Conservation (phyloP, 2,888 invertebrate species). For the Erebia palarica region DNA sequence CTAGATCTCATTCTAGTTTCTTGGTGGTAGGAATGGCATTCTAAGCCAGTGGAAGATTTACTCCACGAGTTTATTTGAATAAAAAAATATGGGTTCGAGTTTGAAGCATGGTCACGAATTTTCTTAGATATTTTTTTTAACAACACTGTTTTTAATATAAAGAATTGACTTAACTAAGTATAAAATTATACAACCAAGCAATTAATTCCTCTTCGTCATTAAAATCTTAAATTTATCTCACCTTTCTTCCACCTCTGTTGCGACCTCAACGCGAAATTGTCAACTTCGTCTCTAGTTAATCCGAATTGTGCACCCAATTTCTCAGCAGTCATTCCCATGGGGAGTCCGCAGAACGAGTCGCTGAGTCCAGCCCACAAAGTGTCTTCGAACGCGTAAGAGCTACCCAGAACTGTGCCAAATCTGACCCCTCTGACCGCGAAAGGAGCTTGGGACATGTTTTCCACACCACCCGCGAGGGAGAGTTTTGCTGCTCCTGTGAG, state of each 20-base stretch:
- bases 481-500: slow-evolving; percentile 91
- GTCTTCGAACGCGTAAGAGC: slow-evolving; percentile 91
- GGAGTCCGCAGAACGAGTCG: slow-evolving; percentile 93
- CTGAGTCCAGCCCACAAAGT: slow-evolving; percentile 92
- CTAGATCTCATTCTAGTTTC: too few species aligned
- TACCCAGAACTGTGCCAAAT: slow-evolving; percentile 94
- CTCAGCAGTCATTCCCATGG: slow-evolving; percentile 98
- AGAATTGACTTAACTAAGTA: too few species aligned
- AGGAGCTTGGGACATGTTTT: slow-evolving; percentile 97
- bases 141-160: too few species aligned
- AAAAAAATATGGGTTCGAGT: too few species aligned
- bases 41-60: too few species aligned
- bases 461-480: slow-evolving; percentile 94
- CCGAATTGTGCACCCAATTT: slow-evolving; percentile 92
- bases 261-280: slow-evolving; percentile 92
- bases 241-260: slow-evolving; percentile 94
- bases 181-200: too few species aligned
- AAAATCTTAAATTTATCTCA: slow-evolving; percentile 52
- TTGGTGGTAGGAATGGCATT: too few species aligned
- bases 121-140: too few species aligned
- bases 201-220: too few species aligned
- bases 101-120: too few species aligned
- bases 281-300: slow-evolving; percentile 91
- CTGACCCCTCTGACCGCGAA: slow-evolving; percentile 92
- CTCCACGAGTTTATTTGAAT: too few species aligned